Percentiles rank a stretch among this genome's conserved stretches.
Evolutionary conservation across 2,888 invertebrate genomes (phyloP).

Genomic region (Pachliopta kotzebuea): DNA sequence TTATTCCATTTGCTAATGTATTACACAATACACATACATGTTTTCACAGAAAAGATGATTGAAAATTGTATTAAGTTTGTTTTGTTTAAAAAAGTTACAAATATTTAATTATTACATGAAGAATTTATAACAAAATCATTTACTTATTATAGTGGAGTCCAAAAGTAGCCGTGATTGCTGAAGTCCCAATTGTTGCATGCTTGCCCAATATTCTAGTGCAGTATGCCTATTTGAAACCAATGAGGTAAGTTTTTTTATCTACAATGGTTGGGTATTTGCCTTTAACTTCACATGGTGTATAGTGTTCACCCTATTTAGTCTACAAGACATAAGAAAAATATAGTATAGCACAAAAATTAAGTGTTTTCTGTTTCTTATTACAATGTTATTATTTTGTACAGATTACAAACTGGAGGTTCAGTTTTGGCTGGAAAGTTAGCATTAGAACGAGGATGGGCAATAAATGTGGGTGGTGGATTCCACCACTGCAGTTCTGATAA

Average conservation of each 20-base stretch:
- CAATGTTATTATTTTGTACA: constrained; percentile 40
- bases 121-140: too few relatives aligned
- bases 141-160: constrained; percentile 85
- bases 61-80: too few relatives aligned
- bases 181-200: constrained; percentile 86
- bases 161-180: constrained; percentile 89
- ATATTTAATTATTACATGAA: too few relatives aligned
- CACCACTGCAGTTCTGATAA: constrained; percentile 89
- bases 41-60: too few relatives aligned
- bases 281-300: too few relatives aligned
- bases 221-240: constrained; percentile 86
- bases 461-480: constrained; percentile 95
- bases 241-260: constrained; percentile 77
- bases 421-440: constrained; percentile 91
- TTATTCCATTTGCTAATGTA: neutral
- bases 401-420: constrained; percentile 90
- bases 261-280: too few relatives aligned
- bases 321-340: too few relatives aligned
- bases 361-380: neutral
- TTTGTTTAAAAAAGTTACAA: too few relatives aligned
- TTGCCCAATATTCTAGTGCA: constrained; percentile 90
- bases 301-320: too few relatives aligned
- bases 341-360: too few relatives aligned
- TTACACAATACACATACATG: too few relatives aligned
- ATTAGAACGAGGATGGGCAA: constrained; percentile 91